phyloP scores from a whole-genome alignment of 2,113 vertebrate genomes.

The Dendropsophus ebraccatus region DNA sequence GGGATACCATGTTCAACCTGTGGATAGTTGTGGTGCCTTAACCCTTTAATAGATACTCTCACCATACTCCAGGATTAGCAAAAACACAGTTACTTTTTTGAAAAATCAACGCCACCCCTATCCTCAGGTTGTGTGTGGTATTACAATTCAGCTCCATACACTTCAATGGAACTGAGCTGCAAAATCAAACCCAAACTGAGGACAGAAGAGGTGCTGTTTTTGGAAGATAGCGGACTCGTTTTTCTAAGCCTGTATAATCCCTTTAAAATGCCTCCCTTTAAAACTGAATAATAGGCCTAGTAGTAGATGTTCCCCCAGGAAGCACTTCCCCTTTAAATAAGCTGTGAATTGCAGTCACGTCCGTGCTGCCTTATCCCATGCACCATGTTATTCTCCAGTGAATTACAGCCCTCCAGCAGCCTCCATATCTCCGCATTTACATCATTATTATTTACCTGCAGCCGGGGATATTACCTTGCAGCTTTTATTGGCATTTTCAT shows the following conservation, averaged over 20 bases:
- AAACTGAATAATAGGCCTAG: neutral
- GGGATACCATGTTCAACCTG: too few relatives aligned
- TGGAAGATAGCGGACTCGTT: too few relatives aligned
- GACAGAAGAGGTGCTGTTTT: too few relatives aligned
- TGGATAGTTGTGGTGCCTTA: too few relatives aligned
- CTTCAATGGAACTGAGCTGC: too few relatives aligned
- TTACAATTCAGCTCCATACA: too few relatives aligned
- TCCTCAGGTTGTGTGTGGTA: too few relatives aligned
- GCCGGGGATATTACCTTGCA: slow-evolving; percentile 15
- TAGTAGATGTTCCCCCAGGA: neutral
- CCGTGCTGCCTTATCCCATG: neutral
- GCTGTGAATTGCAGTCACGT: slow-evolving; percentile 18
- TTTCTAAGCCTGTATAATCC: neutral
- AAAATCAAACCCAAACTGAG: too few relatives aligned
- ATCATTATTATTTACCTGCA: slow-evolving; percentile 37
- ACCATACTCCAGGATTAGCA: too few relatives aligned
- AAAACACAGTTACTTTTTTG: too few relatives aligned
- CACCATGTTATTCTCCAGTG: slow-evolving; percentile 19
- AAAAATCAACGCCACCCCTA: too few relatives aligned
- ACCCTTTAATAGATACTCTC: too few relatives aligned
- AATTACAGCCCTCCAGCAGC: slow-evolving; percentile 34
- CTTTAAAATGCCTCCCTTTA: neutral
- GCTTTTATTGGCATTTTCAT: neutral
- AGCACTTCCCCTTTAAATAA: neutral
- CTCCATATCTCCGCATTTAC: slow-evolving; percentile 17